phyloP scores from a whole-genome alignment of 2,113 vertebrate genomes.

The Castor canadensis region DNA sequence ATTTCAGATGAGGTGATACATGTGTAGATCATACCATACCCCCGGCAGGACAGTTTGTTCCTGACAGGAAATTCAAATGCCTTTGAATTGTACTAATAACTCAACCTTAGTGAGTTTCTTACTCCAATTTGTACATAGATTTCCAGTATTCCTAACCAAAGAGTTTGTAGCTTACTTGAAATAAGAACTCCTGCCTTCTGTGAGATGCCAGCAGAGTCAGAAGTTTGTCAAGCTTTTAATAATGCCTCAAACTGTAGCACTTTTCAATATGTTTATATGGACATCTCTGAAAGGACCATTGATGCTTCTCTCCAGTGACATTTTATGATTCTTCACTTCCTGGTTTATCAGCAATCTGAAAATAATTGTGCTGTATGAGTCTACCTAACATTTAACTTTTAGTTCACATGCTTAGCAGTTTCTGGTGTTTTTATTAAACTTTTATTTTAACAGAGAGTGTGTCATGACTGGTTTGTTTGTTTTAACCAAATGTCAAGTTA shows the following conservation, averaged over 20 bases:
- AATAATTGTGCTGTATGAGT: not conserved
- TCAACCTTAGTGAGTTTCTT: not conserved
- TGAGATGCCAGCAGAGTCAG: not conserved
- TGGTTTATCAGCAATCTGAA: constrained; percentile 19
- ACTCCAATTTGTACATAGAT: not conserved
- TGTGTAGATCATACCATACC: rapidly evolving
- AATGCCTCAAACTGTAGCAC: not conserved
- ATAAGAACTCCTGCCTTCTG: not conserved
- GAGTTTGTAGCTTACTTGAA: constrained; percentile 23
- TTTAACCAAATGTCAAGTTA: not conserved
- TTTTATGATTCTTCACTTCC: not conserved
- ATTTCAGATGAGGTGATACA: not conserved
- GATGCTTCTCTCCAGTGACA: not conserved
- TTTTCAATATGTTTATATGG: constrained; percentile 1
- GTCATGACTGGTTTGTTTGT: not conserved
- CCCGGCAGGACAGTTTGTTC: not conserved
- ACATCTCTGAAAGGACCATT: not conserved
- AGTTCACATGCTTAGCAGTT: not conserved
- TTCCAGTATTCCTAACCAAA: constrained; percentile 48
- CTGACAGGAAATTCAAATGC: not conserved
- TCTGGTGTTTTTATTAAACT: constrained; percentile 59
- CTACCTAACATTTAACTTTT: not conserved
- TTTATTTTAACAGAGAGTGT: not conserved
- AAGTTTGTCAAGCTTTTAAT: not conserved
- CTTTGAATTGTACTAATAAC: not conserved